These are phyloP conservation scores for Isaurus tuberculatus DNA, from an alignment of 92 coral and sea anemone genomes.

Conservation along the genomic window DNA sequence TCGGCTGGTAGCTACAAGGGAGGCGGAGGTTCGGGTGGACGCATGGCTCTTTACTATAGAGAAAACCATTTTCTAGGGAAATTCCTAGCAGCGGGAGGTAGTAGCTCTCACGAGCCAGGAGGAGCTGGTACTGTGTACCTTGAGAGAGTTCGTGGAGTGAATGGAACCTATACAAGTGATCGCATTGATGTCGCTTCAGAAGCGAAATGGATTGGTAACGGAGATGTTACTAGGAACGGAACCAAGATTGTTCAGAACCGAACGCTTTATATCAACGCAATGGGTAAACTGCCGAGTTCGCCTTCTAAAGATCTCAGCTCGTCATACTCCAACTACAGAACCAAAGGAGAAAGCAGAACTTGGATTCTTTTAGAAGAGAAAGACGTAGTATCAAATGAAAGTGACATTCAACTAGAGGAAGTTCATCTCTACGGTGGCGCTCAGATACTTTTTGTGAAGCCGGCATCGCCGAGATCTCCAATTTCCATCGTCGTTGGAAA, in stretches of 20 bases:
- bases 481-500: conserved; percentile 62
- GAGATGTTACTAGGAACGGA: neutral
- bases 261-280: conserved; percentile 73
- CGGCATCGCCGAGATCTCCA: conserved; percentile 45
- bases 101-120: conserved; percentile 63
- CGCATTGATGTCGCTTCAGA: conserved; percentile 67
- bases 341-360: conserved; percentile 54
- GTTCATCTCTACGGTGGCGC: conserved; percentile 75
- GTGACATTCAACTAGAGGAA: conserved; percentile 66
- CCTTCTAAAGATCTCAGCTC: conserved; percentile 65
- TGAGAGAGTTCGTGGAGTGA: conserved; percentile 61
- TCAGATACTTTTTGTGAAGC: conserved; percentile 65
- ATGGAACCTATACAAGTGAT: conserved; percentile 53
- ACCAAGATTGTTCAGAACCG: conserved; percentile 44
- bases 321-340: conserved; percentile 51
- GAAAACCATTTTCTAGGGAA: conserved; percentile 68
- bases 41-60: conserved; percentile 66
- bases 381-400: conserved; percentile 48
- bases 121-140: conserved; percentile 78
- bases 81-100: conserved; percentile 72
- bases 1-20: conserved; percentile 40
- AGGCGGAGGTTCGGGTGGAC: conserved; percentile 78
- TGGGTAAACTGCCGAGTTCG: conserved; percentile 62
- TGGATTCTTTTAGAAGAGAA: conserved; percentile 64
- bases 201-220: conserved; percentile 24